Base-by-base conservation (phyloP, 1,140 invertebrate genomes). In the Aplysia californica region DNA sequence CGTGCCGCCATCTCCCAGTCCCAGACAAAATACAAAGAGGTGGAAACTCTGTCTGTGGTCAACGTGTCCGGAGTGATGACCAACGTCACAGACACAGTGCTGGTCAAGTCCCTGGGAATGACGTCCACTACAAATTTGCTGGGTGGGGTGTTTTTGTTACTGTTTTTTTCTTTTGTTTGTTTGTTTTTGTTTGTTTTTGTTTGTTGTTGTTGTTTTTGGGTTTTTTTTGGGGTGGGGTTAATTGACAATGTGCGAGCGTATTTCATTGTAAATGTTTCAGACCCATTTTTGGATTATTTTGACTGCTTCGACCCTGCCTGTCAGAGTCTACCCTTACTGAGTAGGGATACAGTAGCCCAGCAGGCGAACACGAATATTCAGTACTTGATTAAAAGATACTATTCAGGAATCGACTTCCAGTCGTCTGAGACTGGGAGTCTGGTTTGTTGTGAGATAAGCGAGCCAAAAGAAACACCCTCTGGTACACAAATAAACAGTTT, bases 81-180 rank as follows among this genome's bases (percentile, higher is more conserved):
- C 2, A 72, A 72, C 23, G 10, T 39, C 3, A 61, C 70, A 6
- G 18, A 33, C 15, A 36, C 18, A 4, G 18, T 36, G 3, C 31
- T 72, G 3, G 5, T 29, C 1, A 59, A 31, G 29, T 72, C 70
- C 3, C 29, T 61, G 2, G 2, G 29, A 10, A 58, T n/a, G 2
- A 58, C 41, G 4, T 36, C 55, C 23, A 50, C 55, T 1, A 72
- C 70, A 0, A 72, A 72, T 41, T 33, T 72, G 21, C 56, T 72
- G 56, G 70, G 70, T 61, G 33, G 38, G 26, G 26, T 23, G 26
- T 26, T 18, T n/a, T 2, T 31, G 26, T 61, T 26, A n/a, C 10
- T n/a, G 10, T 50, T 10, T n/a, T 15, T 10, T 50, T 50, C 10
- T n/a, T n/a, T 15, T 50, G 18, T 61, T 61, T 61, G 26, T 21